phyloP scores from a whole-genome alignment of 1,140 invertebrate species.

The Luehdorfia chinensis region DNA sequence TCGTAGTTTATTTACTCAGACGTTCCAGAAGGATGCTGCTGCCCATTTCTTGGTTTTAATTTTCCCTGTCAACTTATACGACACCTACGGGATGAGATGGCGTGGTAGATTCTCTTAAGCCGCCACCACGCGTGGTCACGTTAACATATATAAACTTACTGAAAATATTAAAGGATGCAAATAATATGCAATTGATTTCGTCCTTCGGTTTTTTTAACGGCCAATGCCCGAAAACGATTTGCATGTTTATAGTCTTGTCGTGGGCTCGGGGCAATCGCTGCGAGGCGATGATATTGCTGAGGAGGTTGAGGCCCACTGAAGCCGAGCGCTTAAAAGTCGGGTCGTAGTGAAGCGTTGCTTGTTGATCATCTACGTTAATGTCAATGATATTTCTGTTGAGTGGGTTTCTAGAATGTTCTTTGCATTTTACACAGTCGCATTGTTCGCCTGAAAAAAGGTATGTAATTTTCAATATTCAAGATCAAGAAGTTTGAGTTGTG shows the following conservation, averaged over 20 bases:
- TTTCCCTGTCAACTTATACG: no score
- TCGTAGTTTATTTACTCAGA: no score
- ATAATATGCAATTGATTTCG: not conserved
- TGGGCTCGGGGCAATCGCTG: conserved; percentile 47
- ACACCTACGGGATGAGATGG: no score
- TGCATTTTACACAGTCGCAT: conserved; percentile 2
- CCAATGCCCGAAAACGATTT: not conserved
- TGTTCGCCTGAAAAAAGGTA: conserved; percentile 1
- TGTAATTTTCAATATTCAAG: no score
- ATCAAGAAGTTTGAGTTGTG: no score
- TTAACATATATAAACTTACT: conserved; percentile 19
- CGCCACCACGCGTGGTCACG: no score
- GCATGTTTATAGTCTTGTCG: conserved; percentile 72
- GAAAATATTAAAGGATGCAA: conserved; percentile 15
- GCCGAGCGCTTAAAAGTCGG: conserved; percentile 77
- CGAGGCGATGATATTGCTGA: conserved; percentile 78
- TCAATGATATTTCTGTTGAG: conserved; percentile 4
- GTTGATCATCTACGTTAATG: conserved; percentile 20
- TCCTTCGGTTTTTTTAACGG: conserved; percentile 13
- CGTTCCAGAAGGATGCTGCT: no score
- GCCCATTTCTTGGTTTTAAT: no score
- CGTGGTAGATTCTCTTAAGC: no score
- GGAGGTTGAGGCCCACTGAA: conserved; percentile 77
- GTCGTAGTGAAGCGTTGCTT: conserved; percentile 59
- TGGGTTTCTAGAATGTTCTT: not conserved